These are phyloP conservation scores for Glaucidium brasilianum DNA, from an alignment of 2,113 vertebrate genomes.

Conservation along the genomic window DNA sequence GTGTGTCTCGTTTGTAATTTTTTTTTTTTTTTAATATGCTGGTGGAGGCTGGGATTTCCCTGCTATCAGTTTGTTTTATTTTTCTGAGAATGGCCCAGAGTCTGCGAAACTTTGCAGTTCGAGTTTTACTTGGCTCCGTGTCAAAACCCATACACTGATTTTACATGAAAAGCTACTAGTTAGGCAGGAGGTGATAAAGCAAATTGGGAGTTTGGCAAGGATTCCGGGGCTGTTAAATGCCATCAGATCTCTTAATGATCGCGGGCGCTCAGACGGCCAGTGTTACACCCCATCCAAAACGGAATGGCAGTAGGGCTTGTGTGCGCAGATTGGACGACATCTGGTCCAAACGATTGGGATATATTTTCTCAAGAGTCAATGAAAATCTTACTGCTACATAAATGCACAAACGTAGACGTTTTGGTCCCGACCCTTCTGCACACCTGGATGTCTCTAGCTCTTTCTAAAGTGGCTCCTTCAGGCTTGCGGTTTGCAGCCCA, in stretches of 20 bases:
- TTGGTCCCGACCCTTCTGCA: background rate
- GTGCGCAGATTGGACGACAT: background rate
- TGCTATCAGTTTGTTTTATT: background rate
- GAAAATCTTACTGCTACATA: background rate
- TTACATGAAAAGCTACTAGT: background rate
- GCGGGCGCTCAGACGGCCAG: background rate
- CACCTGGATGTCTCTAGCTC: background rate
- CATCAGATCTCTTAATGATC: background rate
- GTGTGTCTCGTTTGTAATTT: background rate
- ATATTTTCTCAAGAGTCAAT: background rate
- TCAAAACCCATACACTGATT: background rate
- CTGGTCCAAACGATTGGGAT: background rate
- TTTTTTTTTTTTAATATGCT: background rate
- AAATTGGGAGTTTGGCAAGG: background rate
- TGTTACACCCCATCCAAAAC: background rate
- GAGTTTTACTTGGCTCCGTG: background rate
- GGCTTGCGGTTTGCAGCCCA: background rate
- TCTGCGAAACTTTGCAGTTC: background rate
- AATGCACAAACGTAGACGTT: fast-evolving
- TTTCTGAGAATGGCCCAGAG: background rate
- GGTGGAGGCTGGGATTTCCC: background rate
- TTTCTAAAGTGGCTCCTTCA: background rate
- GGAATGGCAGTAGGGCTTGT: background rate
- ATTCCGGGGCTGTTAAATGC: background rate
- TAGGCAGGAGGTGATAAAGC: slow-evolving; percentile 3